Evolutionary conservation across 2,888 invertebrate genomes (phyloP).

Genomic region (Dryocosmus kuriphilus): DNA sequence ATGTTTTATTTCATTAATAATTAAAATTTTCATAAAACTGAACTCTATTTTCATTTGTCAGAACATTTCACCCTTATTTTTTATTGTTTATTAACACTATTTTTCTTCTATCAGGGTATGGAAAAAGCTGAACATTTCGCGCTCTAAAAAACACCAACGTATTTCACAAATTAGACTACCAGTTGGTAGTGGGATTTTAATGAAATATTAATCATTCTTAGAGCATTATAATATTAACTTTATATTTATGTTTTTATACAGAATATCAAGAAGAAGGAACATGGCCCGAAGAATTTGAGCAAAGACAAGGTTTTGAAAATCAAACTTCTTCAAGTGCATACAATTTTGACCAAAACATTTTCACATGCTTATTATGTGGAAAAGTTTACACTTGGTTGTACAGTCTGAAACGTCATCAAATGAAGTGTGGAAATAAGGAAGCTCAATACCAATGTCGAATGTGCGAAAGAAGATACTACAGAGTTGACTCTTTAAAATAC

Average conservation of each 20-base stretch:
- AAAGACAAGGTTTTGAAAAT: neutral
- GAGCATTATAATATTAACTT: neutral
- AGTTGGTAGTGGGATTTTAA: neutral
- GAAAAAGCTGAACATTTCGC: neutral
- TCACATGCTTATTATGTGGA: conserved; percentile 69
- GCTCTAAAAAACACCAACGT: neutral
- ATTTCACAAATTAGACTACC: neutral
- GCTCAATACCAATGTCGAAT: conserved; percentile 90
- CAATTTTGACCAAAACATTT: conserved; percentile 68
- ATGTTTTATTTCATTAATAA: neutral
- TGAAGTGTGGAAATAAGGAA: conserved; percentile 81
- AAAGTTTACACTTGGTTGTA: conserved; percentile 74
- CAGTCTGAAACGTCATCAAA: conserved; percentile 70
- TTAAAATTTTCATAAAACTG: neutral
- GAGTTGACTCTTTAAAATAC: conserved; percentile 61
- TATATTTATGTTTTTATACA: neutral
- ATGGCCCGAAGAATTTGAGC: neutral
- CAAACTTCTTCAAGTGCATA: neutral
- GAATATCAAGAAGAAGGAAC: neutral
- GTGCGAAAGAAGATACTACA: conserved; percentile 78
- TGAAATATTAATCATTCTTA: neutral
- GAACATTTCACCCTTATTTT: neutral
- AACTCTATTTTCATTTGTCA: too few relatives aligned
- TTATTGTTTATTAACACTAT: neutral
- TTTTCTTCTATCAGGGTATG: neutral